Conservation (phyloP, 2,888 invertebrate genomes). For the Tortricodes alternella region DNA sequence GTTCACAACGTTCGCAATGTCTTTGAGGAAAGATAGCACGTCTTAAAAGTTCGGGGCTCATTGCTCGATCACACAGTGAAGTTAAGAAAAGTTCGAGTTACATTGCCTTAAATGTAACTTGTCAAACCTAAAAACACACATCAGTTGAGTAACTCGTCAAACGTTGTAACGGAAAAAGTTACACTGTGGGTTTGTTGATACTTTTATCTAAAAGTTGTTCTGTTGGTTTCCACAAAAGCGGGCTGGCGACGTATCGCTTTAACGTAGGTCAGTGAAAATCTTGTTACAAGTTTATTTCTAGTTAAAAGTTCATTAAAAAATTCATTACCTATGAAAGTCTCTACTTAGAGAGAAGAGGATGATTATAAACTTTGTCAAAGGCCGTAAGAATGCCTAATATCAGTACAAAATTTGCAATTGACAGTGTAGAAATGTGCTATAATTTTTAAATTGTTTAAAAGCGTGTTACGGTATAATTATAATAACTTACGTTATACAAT, state of each 20-base stretch:
- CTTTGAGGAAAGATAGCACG: constrained; percentile 5
- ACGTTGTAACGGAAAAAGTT: constrained; percentile 9
- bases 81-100: no score
- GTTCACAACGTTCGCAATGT: not conserved
- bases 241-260: constrained; percentile 7
- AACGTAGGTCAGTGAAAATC: constrained; percentile 7
- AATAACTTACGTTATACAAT: constrained; percentile 25
- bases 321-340: not conserved
- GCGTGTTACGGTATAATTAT: constrained; percentile 4
- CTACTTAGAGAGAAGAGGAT: not conserved
- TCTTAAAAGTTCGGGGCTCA: not conserved
- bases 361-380: not conserved
- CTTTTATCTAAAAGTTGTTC: constrained; percentile 6
- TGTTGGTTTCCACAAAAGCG: not conserved
- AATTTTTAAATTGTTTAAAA: constrained; percentile 7
- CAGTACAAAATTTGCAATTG: not conserved
- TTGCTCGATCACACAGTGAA: no score
- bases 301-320: not conserved
- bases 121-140: not conserved
- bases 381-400: no score
- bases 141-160: not conserved
- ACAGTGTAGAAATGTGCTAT: not conserved
- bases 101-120: no score
- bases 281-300: constrained; percentile 10
- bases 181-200: not conserved